These are phyloP conservation scores for Caenorhabditis latens DNA, from an alignment of 1,140 invertebrate species.

Conservation along the genomic window DNA sequence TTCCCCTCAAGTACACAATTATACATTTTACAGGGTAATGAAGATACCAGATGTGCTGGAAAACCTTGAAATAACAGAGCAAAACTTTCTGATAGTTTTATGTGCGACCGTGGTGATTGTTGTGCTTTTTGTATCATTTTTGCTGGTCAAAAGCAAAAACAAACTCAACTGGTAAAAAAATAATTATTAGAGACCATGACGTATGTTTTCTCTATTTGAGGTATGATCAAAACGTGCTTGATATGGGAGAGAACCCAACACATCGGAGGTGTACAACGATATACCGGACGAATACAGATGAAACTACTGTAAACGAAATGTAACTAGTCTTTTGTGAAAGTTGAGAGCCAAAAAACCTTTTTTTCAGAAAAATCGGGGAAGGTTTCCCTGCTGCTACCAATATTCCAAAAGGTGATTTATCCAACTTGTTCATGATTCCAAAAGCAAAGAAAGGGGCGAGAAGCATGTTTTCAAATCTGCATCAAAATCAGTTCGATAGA, in stretches of 20 bases:
- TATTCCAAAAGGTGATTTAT: conserved; percentile 68
- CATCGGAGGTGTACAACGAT: conserved; percentile 32
- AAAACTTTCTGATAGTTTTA: conserved; percentile 32
- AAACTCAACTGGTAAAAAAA: conserved; percentile 31
- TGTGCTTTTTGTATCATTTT: conserved; percentile 20
- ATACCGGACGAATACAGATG: conserved; percentile 32
- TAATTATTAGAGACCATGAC: background rate
- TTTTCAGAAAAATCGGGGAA: background rate
- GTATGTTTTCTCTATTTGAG: background rate
- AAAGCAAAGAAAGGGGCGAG: conserved; percentile 63
- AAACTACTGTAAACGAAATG: background rate
- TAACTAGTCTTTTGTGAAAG: background rate
- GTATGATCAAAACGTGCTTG: conserved; percentile 44
- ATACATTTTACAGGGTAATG: conserved; percentile 34
- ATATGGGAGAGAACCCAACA: conserved; percentile 26
- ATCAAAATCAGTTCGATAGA: conserved; percentile 73
- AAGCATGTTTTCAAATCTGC: conserved; percentile 71
- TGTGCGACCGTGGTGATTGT: conserved; percentile 38
- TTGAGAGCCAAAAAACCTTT: background rate
- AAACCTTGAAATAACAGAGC: conserved; percentile 31
- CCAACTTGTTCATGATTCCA: conserved; percentile 72
- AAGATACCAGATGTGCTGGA: conserved; percentile 47
- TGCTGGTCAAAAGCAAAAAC: conserved; percentile 32
- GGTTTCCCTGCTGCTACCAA: background rate
- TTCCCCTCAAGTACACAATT: too few species aligned